Evolutionary conservation across 2,888 invertebrate species (phyloP).

Genomic region (Philonicus albiceps): DNA sequence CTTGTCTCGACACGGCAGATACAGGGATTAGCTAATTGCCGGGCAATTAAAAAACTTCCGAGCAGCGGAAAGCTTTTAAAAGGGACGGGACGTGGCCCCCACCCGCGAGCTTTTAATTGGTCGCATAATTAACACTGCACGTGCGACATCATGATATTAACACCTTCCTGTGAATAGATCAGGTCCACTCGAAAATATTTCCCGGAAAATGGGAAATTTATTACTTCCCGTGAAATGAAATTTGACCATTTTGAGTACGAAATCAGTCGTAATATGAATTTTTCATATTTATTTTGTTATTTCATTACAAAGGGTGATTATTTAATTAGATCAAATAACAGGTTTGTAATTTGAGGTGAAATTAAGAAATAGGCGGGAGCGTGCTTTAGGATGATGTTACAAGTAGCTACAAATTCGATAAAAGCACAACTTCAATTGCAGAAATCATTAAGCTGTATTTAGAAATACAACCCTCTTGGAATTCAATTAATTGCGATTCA

Average conservation of each 20-base stretch:
- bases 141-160: background rate
- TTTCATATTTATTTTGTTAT: background rate
- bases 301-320: background rate
- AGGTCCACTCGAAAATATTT: background rate
- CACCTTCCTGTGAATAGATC: constrained; percentile 1
- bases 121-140: background rate
- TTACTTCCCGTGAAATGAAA: background rate
- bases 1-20: background rate
- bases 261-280: background rate
- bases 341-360: background rate
- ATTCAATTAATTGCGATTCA: background rate
- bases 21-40: background rate
- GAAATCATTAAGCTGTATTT: background rate
- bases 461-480: background rate
- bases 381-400: background rate
- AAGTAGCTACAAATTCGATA: background rate
- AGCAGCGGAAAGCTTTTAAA: background rate
- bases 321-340: background rate
- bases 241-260: background rate
- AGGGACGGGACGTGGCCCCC: background rate
- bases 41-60: background rate
- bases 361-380: background rate
- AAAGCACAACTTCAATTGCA: background rate
- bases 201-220: background rate
- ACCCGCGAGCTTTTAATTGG: background rate